A percentile compares a stretch with the other conserved stretches of the same genome.
These are phyloP conservation scores for Hemicentrotus pulcherrimus DNA, from an alignment of 35 echinoderm and acorn worm species.

Conservation along the genomic window DNA sequence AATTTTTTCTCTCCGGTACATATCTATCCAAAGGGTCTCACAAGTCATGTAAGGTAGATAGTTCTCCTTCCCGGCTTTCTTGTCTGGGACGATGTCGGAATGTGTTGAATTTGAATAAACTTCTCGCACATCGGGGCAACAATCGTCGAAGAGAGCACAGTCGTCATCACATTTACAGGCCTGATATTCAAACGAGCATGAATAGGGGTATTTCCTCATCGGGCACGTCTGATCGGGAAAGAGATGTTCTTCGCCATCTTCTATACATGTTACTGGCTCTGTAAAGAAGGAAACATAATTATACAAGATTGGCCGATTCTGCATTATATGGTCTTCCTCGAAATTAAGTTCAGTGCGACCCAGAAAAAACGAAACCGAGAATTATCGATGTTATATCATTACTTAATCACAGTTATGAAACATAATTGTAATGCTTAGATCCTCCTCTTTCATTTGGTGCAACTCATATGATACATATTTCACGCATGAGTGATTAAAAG, in stretches of 20 bases:
- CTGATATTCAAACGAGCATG: not conserved
- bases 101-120: not conserved
- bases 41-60: not conserved
- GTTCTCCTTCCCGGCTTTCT: not conserved
- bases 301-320: no score
- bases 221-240: not conserved
- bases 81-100: not conserved
- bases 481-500: no score
- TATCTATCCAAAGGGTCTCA: no score
- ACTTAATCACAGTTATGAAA: no score
- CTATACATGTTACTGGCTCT: not conserved
- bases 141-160: not conserved
- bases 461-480: no score
- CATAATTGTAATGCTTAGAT: no score
- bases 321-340: no score
- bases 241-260: not conserved
- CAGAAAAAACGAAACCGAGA: no score
- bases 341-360: no score
- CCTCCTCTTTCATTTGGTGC: no score
- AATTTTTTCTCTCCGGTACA: not conserved
- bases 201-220: not conserved
- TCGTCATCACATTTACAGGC: conserved; percentile 26
- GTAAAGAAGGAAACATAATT: not conserved
- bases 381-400: no score
- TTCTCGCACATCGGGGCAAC: not conserved